Base-by-base conservation (phyloP, 2,888 invertebrate species). In the Aricia artaxerxes region DNA sequence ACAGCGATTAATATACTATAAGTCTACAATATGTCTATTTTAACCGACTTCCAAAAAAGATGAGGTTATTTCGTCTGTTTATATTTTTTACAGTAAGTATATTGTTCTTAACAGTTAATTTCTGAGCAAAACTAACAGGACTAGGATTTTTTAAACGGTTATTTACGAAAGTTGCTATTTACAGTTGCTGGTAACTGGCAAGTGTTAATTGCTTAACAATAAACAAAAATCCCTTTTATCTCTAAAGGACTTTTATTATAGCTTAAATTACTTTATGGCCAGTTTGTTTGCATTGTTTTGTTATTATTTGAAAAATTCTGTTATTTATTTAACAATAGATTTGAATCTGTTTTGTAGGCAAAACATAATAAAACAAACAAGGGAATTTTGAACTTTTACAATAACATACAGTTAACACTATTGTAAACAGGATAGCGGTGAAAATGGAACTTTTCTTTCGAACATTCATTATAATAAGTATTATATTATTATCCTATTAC, bases 181-280 rank as follows among this genome's bases (percentile, higher is more conserved):
- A 69, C 35, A 35, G 69, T 69, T 35, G 38, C 35, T 31, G 64
- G 4, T 11, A 49, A 49, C 4, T 35, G 4, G 24, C 49, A 53
- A 75, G 49, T 49, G 49, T 24, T 75, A 75, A 49, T 49, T 49
- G 75, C 11, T n/a, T 11, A n/a, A 75, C 49, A 40, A 75, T 75
- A 75, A 75, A 31, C 4, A 75, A 44, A 75, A 49, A 75, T n/a
- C n/a, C 40, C 44, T n/a, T 49, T 44, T 75, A 24, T 44, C 9
- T 44, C 44, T n/a, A 44, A 44, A 40, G 73, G 16, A 73, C 73
- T 49, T 44, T 75, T 44, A 9, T 49, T 73, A 24, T 31, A 6
- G 35, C 35, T 35, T 6, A 69, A 13, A 69, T 69, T 69, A 31
- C 35, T 69, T 38, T 69, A 69, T 69, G 13, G 35, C 35, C 69